Evolutionary conservation across 1,140 invertebrate genomes (phyloP).

Genomic region (Rhopalosiphum padi): DNA sequence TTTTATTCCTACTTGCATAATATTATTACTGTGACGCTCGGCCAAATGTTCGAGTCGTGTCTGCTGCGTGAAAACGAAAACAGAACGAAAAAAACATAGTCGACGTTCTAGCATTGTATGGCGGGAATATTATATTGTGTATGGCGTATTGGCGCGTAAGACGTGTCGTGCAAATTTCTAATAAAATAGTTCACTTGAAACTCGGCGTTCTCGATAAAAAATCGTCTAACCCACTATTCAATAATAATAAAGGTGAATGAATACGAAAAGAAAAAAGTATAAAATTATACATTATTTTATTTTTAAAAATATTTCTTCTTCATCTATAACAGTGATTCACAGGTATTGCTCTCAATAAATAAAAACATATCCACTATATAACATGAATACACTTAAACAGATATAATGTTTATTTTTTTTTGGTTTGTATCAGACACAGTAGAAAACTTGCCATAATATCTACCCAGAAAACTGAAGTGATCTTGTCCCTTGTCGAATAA

Average conservation of each 20-base stretch:
- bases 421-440: not conserved
- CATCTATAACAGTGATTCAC: too few species aligned
- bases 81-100: not conserved
- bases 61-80: not conserved
- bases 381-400: too few species aligned
- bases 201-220: not conserved
- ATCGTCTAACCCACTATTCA: not conserved
- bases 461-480: not conserved
- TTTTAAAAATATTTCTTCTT: too few species aligned
- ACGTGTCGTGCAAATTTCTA: not conserved
- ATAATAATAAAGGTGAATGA: not conserved
- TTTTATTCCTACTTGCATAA: constrained; percentile 4
- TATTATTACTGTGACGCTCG: not conserved
- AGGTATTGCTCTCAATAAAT: too few species aligned
- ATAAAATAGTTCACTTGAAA: not conserved
- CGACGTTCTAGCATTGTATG: not conserved
- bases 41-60: not conserved
- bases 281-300: too few species aligned
- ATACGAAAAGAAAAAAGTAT: too few species aligned
- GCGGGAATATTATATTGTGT: not conserved
- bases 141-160: not conserved
- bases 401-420: not conserved
- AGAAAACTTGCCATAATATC: not conserved
- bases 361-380: too few species aligned
- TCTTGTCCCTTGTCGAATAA: not conserved